Evolutionary conservation across 1,140 invertebrate genomes (phyloP).

Genomic region (Chironomus striatipennis): DNA sequence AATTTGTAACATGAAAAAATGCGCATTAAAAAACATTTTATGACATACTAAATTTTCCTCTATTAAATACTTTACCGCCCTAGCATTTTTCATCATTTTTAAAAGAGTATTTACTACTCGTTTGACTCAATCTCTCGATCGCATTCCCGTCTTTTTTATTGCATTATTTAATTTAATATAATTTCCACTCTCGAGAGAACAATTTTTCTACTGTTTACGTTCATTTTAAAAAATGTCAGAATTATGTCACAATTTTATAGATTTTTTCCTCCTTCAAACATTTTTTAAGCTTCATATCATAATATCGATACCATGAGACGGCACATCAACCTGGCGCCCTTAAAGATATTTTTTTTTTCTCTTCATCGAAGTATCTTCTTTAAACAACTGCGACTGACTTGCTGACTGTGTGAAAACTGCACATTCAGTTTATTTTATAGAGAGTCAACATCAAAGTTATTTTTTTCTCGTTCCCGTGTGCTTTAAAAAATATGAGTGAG

Average conservation of each 20-base stretch:
- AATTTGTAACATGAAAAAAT: too few species aligned
- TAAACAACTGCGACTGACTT: background rate
- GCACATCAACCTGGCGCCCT: background rate
- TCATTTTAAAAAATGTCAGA: background rate
- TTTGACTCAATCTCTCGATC: background rate
- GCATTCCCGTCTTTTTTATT: background rate
- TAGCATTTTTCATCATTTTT: too few species aligned
- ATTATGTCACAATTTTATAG: conserved; percentile 3
- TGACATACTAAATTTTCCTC: too few species aligned
- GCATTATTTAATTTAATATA: conserved; percentile 10
- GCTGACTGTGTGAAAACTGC: background rate
- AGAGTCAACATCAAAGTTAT: too few species aligned
- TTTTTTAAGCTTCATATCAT: background rate
- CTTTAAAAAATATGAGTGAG: too few species aligned
- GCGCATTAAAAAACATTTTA: too few species aligned
- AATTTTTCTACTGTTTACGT: background rate
- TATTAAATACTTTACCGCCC: too few species aligned
- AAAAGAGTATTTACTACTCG: too few species aligned
- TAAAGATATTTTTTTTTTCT: background rate
- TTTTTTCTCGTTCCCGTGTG: too few species aligned
- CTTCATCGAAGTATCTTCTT: background rate
- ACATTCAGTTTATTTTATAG: too few species aligned
- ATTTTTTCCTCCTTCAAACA: background rate
- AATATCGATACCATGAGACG: background rate
- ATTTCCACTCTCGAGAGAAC: background rate